phyloP scores from a whole-genome alignment of 1,140 invertebrate species.

The Andricus grossulariae region DNA sequence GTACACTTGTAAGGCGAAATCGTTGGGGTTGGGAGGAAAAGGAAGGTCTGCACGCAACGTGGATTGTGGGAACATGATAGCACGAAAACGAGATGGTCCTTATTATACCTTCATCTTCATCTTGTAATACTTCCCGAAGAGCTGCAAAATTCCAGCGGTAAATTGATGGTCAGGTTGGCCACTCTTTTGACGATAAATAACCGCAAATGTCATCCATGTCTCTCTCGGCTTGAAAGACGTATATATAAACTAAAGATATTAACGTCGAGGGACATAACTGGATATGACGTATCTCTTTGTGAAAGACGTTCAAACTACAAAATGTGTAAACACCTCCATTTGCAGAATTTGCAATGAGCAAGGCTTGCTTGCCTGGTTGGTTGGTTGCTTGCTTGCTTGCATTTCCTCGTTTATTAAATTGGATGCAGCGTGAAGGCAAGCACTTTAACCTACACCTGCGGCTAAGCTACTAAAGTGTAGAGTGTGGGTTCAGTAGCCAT shows the following conservation, averaged over 20 bases:
- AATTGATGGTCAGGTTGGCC: background rate
- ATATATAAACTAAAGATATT: no score
- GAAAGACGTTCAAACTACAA: background rate
- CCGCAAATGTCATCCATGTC: background rate
- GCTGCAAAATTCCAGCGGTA: background rate
- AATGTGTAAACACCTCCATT: background rate
- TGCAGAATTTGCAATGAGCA: background rate
- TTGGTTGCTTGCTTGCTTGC: background rate
- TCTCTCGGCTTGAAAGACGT: no score
- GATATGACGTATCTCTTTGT: no score
- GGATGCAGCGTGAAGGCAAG: background rate
- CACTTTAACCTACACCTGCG: constrained; percentile 14
- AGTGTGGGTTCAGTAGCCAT: constrained; percentile 27
- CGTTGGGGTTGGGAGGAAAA: constrained; percentile 39
- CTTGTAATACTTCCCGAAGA: constrained; percentile 4
- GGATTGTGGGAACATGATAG: constrained; percentile 51
- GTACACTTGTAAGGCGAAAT: constrained; percentile 38
- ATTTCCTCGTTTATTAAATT: constrained; percentile 25
- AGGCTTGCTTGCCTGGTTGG: background rate
- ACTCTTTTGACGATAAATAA: background rate
- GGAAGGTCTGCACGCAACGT: background rate
- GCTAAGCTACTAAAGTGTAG: constrained; percentile 31
- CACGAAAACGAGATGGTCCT: constrained; percentile 17
- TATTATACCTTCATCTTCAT: constrained; percentile 17
- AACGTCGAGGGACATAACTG: no score